These are phyloP conservation scores for Cryptotis parvus DNA, from an alignment of 2,113 vertebrate species.

Conservation along the genomic window DNA sequence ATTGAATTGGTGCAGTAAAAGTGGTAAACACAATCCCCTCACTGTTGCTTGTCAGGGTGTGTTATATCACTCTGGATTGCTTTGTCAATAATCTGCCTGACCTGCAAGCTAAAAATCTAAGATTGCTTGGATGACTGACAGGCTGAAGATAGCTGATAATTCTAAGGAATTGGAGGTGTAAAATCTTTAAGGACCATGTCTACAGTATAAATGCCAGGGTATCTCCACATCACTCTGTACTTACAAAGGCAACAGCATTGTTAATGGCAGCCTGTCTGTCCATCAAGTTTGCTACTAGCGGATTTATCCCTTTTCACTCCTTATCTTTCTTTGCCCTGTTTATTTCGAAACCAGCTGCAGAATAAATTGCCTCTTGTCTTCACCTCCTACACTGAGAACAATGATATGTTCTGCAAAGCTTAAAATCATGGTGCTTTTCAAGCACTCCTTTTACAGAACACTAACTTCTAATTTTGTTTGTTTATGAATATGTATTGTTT, in stretches of 20 bases:
- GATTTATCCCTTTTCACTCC: constrained; percentile 95
- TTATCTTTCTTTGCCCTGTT: constrained; percentile 93
- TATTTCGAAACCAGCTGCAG: constrained; percentile 91
- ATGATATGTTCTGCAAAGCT: constrained; percentile 86
- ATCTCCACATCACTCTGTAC: constrained; percentile 97
- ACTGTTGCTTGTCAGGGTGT: constrained; percentile 94
- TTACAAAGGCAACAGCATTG: constrained; percentile 96
- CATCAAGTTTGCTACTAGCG: constrained; percentile 93
- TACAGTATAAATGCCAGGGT: constrained; percentile 98
- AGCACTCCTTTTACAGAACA: constrained; percentile 83
- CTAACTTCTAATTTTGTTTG: constrained; percentile 88
- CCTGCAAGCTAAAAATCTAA: constrained; percentile 93
- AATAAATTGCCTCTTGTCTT: constrained; percentile 92
- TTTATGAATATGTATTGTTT: constrained; percentile 76
- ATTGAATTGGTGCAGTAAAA: constrained; percentile 84
- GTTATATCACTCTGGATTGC: constrained; percentile 96
- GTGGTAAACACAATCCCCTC: constrained; percentile 89
- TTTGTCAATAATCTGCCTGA: constrained; percentile 97
- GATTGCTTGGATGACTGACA: constrained; percentile 96
- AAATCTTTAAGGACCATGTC: constrained; percentile 99
- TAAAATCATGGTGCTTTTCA: constrained; percentile 85
- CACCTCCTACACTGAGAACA: constrained; percentile 89
- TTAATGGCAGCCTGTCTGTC: constrained; percentile 98
- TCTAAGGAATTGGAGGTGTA: constrained; percentile 98
- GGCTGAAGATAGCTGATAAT: constrained; percentile 98